Evolutionary conservation across 23 tunicate genomes (phyloP), one percentile per base, ranked within the genome.

Genomic region (Pegea sp.): DNA sequence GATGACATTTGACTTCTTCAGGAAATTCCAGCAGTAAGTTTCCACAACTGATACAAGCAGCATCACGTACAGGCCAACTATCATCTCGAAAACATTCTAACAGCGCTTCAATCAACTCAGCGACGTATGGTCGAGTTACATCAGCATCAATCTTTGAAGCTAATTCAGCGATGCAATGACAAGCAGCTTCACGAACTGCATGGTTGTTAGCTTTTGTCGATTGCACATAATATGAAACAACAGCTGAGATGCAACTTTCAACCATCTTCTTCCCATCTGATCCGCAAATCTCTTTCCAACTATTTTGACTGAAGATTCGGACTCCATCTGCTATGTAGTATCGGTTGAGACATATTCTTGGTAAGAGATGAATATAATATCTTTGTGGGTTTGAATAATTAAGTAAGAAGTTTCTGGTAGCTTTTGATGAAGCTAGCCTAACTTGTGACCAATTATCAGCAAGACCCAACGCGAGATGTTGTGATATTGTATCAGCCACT

Each of bases 11-110:
- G 1, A 77, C 57, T 24, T 63, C 72, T 5, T 63, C 64, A 8
- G 69, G 65, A 56, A 64, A 76, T 24, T 49, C 52, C 8, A 70
- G 26, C 13, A 87, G 57, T 56, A 87, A 87, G 46, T 87, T 87
- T 3, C 97, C 97, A 38, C 88, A 76, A 52, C 81, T 81, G 0
- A 87, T 62, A 33, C 97, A 87, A 44, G 88, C 88, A 3, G 97
- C 87, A 55, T 87, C 97, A n/a, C 97, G 32, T 13, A 87, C 97
- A 4, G 97, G 97, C 97, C 97, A 87, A 60, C 88, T 75, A 54
- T 87, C 97, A 54, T 87, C 97, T 18, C 60, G 68, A 52, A 87
- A 87, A 34, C 88, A 69, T 31, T 77, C 77, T 50, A 76, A 31
- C 42, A 76, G 29, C 22, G 75, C 69, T 16, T 69, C 64, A 6